Evolutionary conservation across 2,888 invertebrate genomes (phyloP).

Genomic region (Mesochorus sp.): DNA sequence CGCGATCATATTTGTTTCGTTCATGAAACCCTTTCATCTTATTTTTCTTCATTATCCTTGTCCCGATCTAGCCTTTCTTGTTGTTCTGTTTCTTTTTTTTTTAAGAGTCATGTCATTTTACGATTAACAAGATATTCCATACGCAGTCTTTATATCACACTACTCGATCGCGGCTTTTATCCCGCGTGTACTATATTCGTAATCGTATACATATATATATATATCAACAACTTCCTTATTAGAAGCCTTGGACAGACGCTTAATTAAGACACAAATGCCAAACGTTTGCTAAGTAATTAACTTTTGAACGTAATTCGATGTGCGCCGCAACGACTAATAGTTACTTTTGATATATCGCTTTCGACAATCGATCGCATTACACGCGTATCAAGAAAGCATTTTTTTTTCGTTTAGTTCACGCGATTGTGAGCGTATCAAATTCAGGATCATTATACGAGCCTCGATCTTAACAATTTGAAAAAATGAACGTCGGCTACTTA

Average conservation of each 20-base stretch:
- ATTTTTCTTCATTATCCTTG: background rate
- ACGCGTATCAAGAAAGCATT: background rate
- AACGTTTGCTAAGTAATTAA: slow-evolving; percentile 36
- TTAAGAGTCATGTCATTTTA: background rate
- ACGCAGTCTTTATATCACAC: slow-evolving; percentile 15
- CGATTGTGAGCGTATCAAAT: too few species aligned
- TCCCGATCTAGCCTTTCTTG: background rate
- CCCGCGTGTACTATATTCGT: background rate
- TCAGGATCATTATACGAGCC: too few species aligned
- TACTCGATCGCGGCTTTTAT: background rate
- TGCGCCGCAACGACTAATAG: background rate
- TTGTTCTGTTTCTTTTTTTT: too few species aligned
- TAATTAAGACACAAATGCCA: slow-evolving; percentile 51
- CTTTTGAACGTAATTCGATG: background rate
- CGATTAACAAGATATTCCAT: slow-evolving; percentile 25
- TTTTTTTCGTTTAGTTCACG: too few species aligned
- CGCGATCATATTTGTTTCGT: background rate
- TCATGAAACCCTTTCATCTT: background rate
- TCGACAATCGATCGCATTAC: slow-evolving; percentile 13
- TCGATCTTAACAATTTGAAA: too few species aligned
- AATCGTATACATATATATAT: background rate
- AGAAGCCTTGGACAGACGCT: slow-evolving; percentile 28
- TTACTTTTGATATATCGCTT: background rate
- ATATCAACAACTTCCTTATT: slow-evolving; percentile 51
- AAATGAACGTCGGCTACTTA: too few species aligned